Percentiles rank a stretch among this genome's conserved stretches.
Conservation (phyloP, 2,888 invertebrate genomes). For the Nemoura dubitans region DNA sequence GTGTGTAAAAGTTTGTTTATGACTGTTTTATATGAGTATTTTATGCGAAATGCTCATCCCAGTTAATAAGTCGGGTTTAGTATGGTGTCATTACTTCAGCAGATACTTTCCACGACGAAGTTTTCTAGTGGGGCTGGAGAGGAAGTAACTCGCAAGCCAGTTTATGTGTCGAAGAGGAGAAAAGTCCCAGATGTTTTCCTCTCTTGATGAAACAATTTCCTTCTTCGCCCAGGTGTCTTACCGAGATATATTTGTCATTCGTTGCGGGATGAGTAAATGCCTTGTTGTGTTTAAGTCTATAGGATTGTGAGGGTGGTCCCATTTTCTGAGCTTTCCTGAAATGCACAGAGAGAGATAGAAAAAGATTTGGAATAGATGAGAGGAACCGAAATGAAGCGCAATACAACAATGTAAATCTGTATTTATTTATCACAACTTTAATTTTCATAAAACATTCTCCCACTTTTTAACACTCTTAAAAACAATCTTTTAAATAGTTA, state of each 20-base stretch:
- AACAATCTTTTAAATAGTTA: conserved; percentile 16
- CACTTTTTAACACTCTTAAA: neutral
- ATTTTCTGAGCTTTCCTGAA: neutral
- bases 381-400: neutral
- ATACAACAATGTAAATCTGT: conserved; percentile 16
- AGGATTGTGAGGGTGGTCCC: neutral
- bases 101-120: too few species aligned
- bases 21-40: neutral
- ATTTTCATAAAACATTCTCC: conserved; percentile 22
- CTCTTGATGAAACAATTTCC: neutral
- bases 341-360: neutral
- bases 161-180: neutral
- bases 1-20: neutral
- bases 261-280: neutral
- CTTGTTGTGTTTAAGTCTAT: neutral
- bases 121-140: too few species aligned
- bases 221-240: neutral
- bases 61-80: neutral
- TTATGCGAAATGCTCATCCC: neutral
- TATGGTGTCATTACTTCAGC: neutral
- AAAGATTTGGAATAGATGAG: neutral
- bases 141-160: neutral
- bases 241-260: neutral
- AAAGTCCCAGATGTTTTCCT: neutral
- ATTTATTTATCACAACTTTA: conserved; percentile 40